phyloP scores from a whole-genome alignment of 2,113 vertebrate species.

The Melanotaenia duboulayi region DNA sequence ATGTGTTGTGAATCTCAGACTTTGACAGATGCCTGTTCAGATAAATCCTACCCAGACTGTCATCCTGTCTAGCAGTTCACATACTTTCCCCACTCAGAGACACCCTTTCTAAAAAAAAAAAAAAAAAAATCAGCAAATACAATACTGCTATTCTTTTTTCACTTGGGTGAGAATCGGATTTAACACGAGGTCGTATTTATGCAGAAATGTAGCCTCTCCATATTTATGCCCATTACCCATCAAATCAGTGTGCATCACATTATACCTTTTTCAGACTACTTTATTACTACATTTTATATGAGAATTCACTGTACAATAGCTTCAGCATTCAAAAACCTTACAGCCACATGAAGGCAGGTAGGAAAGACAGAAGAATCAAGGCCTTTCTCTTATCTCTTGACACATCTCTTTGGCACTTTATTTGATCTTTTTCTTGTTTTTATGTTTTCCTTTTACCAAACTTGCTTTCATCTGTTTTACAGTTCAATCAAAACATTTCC shows the following conservation, averaged over 20 bases:
- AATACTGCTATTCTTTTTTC: neutral
- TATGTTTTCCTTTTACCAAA: conserved; percentile 1
- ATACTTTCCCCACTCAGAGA: too few species aligned
- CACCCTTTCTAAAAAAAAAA: too few species aligned
- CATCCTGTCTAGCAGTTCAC: neutral
- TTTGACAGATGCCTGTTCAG: neutral
- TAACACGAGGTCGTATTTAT: neutral
- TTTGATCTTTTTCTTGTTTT: conserved; percentile 32
- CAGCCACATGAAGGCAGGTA: conserved; percentile 18
- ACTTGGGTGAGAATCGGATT: neutral
- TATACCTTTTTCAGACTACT: conserved; percentile 14
- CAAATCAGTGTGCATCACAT: conserved; percentile 9
- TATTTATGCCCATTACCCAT: conserved; percentile 8
- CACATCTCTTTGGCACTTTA: conserved; percentile 24
- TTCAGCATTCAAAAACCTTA: neutral
- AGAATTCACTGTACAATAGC: neutral
- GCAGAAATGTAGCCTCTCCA: neutral
- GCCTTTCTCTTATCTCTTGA: conserved; percentile 25
- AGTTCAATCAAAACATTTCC: conserved; percentile 20
- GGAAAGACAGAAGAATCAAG: neutral
- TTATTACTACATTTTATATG: neutral
- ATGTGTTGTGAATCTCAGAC: neutral
- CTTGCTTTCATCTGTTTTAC: conserved; percentile 22
- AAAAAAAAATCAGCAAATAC: too few species aligned
- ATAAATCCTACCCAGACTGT: neutral